Percentiles rank a stretch among this genome's conserved stretches.
These are phyloP conservation scores for Propithecus perrieri DNA, from an alignment of 2,797 vertebrate genomes.

Conservation along the genomic window DNA sequence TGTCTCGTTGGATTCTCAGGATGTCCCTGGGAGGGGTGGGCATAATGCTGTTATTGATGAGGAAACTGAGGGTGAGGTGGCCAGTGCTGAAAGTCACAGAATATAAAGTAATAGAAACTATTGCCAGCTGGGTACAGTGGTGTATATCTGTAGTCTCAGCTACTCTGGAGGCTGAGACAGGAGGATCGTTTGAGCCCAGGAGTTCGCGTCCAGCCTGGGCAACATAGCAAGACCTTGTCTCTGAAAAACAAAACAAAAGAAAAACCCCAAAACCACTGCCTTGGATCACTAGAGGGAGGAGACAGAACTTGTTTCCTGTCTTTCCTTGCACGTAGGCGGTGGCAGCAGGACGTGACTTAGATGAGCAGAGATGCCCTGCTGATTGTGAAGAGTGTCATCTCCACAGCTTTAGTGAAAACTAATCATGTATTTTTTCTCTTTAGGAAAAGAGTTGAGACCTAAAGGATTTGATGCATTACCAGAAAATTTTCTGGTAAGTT, in stretches of 20 bases:
- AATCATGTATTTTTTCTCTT: slow-evolving; percentile 49
- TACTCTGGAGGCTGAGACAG: neutral
- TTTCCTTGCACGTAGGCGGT: neutral
- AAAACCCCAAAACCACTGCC: neutral
- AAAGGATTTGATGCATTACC: slow-evolving; percentile 73
- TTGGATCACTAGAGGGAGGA: neutral
- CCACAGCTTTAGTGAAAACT: neutral
- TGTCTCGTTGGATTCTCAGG: neutral
- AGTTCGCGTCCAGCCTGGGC: neutral
- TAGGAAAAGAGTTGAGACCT: slow-evolving; percentile 82
- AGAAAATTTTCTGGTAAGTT: slow-evolving; percentile 79
- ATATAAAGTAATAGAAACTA: neutral
- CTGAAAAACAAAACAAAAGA: neutral
- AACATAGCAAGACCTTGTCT: neutral
- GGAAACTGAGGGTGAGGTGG: neutral
- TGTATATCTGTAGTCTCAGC: neutral
- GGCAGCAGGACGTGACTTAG: neutral
- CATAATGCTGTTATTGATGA: neutral
- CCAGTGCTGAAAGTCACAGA: neutral
- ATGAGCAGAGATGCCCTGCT: neutral
- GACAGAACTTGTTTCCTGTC: no score
- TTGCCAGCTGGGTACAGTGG: neutral
- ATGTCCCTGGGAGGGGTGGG: neutral
- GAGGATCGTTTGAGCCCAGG: neutral
- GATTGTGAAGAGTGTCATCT: neutral